Evolutionary conservation across 2,797 vertebrate species (phyloP), one percentile per base, ranked within the genome.

Genomic region (Lophius americanus): DNA sequence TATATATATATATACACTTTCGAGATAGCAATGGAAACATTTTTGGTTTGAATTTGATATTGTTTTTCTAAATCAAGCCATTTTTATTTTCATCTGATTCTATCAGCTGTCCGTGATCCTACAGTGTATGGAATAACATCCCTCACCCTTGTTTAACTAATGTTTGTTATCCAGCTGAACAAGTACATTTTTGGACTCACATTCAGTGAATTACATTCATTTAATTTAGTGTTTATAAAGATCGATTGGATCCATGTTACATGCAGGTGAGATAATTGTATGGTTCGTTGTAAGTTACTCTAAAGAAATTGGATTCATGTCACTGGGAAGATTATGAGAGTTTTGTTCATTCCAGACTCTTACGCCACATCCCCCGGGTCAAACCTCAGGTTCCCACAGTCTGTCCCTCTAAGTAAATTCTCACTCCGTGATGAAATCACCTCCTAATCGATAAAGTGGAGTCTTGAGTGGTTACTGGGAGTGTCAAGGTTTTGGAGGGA

Each of bases 91-190:
- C 2, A 53, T 35, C 9, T 8, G 7, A 56, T 63, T 61, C 6
- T 37, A 48, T 57, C 61, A 68, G 59, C 61, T 41, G 50, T 63
- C 56, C 43, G 37, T 6, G 6, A 3, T 1, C 62, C 41, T 35
- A 1, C 14, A 41, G 12, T 13, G 9, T 11, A 42, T 23, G 11
- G 7, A 53, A 48, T 23, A 41, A 32, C 58, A 7, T 11, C 57
- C 49, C 33, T 9, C 6, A 11, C 14, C 9, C 9, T 12, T 35
- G 3, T 59, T 70, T 51, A 59, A 58, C 43, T 57, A 43, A 36
- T 43, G 47, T 14, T 33, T 38, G 7, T 5, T 47, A 49, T 66
- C 12, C 44, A 47, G 66, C 76, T 73, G 56, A 82, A 53, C 33
- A 60, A 59, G 66, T 56, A 4, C 10, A 51, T 33, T n/a, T 64